Conservation (phyloP, 2,888 invertebrate genomes). For the Sarcophaga rosellei region DNA sequence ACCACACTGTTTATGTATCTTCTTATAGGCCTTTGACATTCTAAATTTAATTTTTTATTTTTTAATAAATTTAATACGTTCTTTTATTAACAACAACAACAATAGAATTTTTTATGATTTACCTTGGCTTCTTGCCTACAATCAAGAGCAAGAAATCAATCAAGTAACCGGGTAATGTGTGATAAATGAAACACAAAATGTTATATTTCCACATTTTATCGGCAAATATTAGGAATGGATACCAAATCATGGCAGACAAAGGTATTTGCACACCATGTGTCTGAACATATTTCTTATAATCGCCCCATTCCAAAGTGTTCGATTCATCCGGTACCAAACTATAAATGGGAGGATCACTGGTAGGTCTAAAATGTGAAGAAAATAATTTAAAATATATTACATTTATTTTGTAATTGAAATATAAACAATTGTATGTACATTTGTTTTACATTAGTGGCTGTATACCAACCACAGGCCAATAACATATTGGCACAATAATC, state of each 20-base stretch:
- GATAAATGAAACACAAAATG: conserved; percentile 83
- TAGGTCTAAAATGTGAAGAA: conserved; percentile 42
- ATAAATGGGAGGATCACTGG: conserved; percentile 81
- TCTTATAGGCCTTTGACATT: conserved; percentile 89
- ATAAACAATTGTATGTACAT: conserved; percentile 38
- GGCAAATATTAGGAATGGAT: conserved; percentile 83
- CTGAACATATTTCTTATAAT: conserved; percentile 81
- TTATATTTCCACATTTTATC: conserved; percentile 80
- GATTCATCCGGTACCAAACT: conserved; percentile 92
- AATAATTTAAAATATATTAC: not conserved
- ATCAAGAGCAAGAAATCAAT: conserved; percentile 82
- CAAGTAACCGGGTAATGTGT: conserved; percentile 85
- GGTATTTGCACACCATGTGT: conserved; percentile 83
- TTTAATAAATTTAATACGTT: not conserved
- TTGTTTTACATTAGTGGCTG: conserved; percentile 73
- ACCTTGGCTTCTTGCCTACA: conserved; percentile 77
- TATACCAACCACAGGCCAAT: conserved; percentile 81
- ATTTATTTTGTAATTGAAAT: not conserved
- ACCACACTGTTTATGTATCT: conserved; percentile 89
- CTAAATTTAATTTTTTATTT: conserved; percentile 79
- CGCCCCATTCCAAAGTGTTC: conserved; percentile 91
- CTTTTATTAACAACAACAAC: not conserved
- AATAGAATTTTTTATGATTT: conserved; percentile 53
- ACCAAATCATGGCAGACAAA: conserved; percentile 86
- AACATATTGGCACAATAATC: conserved; percentile 81